A percentile compares a stretch with the other conserved stretches of the same genome.
Conservation (phyloP, 2,888 invertebrate genomes). For the Carpatolechia fugitivella region DNA sequence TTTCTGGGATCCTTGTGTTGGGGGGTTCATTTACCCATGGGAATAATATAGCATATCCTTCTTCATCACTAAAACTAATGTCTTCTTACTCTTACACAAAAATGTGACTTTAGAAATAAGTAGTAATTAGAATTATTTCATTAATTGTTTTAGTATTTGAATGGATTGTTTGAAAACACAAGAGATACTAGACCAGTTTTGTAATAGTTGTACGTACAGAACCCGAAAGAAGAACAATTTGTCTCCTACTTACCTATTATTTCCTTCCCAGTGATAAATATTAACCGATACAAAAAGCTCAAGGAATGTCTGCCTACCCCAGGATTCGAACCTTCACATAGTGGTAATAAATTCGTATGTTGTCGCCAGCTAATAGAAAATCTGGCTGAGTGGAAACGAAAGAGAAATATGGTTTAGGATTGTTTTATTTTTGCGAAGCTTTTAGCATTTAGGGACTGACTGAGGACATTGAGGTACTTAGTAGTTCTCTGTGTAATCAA, state of each 20-base stretch:
- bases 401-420: background rate
- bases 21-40: too few relatives aligned
- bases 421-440: background rate
- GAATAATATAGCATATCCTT: too few relatives aligned
- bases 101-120: too few relatives aligned
- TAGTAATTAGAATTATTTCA: too few relatives aligned
- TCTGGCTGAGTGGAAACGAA: slow-evolving; percentile 10
- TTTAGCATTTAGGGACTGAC: background rate
- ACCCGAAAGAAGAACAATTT: background rate
- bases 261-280: slow-evolving; percentile 5
- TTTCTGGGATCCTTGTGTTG: too few relatives aligned
- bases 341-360: slow-evolving; percentile 13
- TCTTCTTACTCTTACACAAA: too few relatives aligned
- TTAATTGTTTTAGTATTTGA: too few relatives aligned
- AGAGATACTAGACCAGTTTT: too few relatives aligned
- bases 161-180: too few relatives aligned
- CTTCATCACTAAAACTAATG: too few relatives aligned
- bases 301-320: background rate
- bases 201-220: background rate
- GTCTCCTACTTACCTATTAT: background rate
- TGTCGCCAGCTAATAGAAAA: slow-evolving; percentile 15
- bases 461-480: background rate
- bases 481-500: background rate
- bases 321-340: slow-evolving; percentile 11
- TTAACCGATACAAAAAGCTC: slow-evolving; percentile 7